phyloP scores from a whole-genome alignment of 2,113 vertebrate species.

The Microtus richardsoni region DNA sequence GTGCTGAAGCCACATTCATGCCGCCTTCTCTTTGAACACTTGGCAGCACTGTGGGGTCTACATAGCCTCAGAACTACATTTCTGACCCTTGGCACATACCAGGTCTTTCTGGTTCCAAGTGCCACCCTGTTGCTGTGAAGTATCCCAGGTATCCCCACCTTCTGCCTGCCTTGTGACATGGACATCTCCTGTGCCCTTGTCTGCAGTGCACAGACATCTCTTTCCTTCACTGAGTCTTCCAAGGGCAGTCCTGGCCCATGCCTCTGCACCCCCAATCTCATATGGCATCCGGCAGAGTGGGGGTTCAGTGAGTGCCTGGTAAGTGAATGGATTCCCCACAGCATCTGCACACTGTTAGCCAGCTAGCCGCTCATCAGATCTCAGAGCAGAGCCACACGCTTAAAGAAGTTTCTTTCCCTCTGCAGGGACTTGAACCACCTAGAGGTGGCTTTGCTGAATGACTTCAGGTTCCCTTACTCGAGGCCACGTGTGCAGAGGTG shows the following conservation, averaged over 20 bases:
- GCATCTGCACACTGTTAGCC: background rate
- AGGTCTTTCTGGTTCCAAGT: background rate
- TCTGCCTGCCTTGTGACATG: background rate
- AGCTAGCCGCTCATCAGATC: too few species aligned
- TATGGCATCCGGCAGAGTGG: too few species aligned
- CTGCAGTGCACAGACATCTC: rapidly evolving
- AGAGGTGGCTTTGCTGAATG: background rate
- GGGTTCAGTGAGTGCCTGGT: background rate
- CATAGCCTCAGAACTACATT: background rate
- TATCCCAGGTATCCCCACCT: background rate
- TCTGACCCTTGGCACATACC: background rate
- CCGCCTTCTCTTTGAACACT: background rate
- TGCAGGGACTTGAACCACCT: rapidly evolving
- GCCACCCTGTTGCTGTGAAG: background rate
- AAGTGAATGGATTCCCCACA: background rate
- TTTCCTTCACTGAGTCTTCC: background rate
- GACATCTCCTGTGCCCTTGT: rapidly evolving
- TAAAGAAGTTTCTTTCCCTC: background rate
- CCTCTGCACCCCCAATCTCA: background rate
- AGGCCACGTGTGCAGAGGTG: too few species aligned
- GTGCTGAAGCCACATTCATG: background rate
- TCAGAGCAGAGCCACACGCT: rapidly evolving
- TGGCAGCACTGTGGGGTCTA: too few species aligned
- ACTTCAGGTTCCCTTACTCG: background rate
- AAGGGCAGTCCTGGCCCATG: background rate